Evolutionary conservation across 1,140 invertebrate genomes (phyloP).

Genomic region (Leptoteleia sp.): DNA sequence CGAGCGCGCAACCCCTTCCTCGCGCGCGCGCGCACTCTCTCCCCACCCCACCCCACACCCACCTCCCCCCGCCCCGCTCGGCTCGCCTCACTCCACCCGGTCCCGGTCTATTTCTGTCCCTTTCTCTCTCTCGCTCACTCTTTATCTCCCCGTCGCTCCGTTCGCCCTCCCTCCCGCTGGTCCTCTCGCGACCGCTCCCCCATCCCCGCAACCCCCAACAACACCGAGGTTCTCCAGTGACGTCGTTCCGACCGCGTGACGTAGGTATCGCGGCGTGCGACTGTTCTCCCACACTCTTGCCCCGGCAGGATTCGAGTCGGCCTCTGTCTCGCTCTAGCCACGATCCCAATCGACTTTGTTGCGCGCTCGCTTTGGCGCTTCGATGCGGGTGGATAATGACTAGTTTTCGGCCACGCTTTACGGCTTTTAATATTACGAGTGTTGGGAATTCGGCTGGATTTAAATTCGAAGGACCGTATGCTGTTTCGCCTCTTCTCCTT

Average conservation of each 20-base stretch:
- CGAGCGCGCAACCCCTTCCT: conserved; percentile 51
- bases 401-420: conserved; percentile 30
- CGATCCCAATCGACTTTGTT: conserved; percentile 22
- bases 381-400: conserved; percentile 34
- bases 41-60: conserved; percentile 1
- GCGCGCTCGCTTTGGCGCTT: conserved; percentile 21
- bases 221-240: conserved; percentile 77
- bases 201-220: conserved; percentile 66
- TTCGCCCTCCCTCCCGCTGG: no score
- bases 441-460: conserved; percentile 5
- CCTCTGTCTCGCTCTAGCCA: no score
- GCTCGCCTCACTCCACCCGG: conserved; percentile 24
- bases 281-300: conserved; percentile 39
- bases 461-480: conserved; percentile 12
- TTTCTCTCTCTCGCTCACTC: no score
- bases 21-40: no score
- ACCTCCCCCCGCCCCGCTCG: conserved; percentile 25
- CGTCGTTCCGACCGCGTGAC: conserved; percentile 72
- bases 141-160: no score
- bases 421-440: conserved; percentile 34
- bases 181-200: conserved; percentile 54
- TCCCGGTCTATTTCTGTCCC: no score
- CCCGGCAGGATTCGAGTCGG: conserved; percentile 6
- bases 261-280: conserved; percentile 68
- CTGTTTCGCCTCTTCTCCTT: background rate